A percentile compares a stretch with the other conserved stretches of the same genome.
phyloP scores from a whole-genome alignment of 2,888 invertebrate genomes.

The Trachelus tabidus region DNA sequence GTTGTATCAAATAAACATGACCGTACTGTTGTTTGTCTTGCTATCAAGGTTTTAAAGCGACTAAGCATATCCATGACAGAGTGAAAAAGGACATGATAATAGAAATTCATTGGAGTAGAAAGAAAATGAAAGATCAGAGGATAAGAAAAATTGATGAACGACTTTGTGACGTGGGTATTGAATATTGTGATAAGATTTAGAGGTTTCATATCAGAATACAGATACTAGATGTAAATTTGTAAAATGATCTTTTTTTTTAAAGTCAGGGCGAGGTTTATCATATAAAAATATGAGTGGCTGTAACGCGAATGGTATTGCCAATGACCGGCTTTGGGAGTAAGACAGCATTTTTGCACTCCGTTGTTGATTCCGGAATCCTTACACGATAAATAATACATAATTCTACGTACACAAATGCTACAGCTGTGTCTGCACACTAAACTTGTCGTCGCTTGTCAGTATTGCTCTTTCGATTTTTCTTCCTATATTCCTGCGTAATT shows the following conservation, averaged over 20 bases:
- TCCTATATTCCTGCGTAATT: slow-evolving; percentile 57
- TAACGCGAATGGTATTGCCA: too few relatives aligned
- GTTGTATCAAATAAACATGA: slow-evolving; percentile 32
- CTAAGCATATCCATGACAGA: slow-evolving; percentile 51
- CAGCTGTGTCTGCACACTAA: slow-evolving; percentile 58
- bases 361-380: slow-evolving; percentile 18
- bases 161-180: too few relatives aligned
- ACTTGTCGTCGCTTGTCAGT: slow-evolving; percentile 61
- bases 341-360: slow-evolving; percentile 9
- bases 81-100: slow-evolving; percentile 35
- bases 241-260: too few relatives aligned
- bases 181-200: too few relatives aligned
- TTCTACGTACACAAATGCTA: slow-evolving; percentile 50
- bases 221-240: too few relatives aligned
- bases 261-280: too few relatives aligned
- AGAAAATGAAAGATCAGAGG: too few relatives aligned
- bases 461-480: slow-evolving; percentile 48
- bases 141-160: too few relatives aligned
- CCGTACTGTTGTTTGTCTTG: slow-evolving; percentile 42
- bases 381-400: slow-evolving; percentile 28
- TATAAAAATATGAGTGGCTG: too few relatives aligned
- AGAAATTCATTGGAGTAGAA: neutral
- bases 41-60: slow-evolving; percentile 42
- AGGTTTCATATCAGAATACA: too few relatives aligned
- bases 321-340: slow-evolving; percentile 12